Conservation (phyloP, 2,888 invertebrate species). For the Matsumyia berberina region DNA sequence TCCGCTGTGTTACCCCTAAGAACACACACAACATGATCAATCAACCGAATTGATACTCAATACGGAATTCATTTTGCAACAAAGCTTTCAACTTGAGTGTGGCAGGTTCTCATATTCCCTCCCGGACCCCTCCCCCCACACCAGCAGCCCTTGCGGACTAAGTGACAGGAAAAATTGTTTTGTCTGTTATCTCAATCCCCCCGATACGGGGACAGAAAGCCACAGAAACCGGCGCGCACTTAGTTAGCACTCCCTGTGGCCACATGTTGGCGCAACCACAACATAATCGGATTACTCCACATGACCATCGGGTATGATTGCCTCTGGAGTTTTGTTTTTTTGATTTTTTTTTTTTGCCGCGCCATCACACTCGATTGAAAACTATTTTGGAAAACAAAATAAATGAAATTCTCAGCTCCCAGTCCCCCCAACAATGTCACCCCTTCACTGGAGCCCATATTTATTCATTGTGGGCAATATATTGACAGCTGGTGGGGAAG, state of each 20-base stretch:
- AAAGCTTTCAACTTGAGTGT: conserved; percentile 42
- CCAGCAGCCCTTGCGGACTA: neutral
- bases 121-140: neutral
- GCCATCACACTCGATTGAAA: conserved; percentile 28
- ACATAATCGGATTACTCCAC: conserved; percentile 62
- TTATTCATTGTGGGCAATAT: conserved; percentile 6
- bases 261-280: conserved; percentile 40
- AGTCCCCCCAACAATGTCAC: neutral
- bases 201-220: neutral
- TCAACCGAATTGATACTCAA: conserved; percentile 73
- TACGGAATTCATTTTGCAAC: conserved; percentile 62
- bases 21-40: conserved; percentile 60
- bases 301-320: conserved; percentile 39
- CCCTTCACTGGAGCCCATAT: neutral
- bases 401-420: conserved; percentile 24
- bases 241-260: conserved; percentile 20
- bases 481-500: conserved; percentile 4
- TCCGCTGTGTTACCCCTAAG: neutral
- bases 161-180: neutral
- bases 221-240: neutral
- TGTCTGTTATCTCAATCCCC: conserved; percentile 30
- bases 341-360: neutral
- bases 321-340: neutral
- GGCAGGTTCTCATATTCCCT: neutral
- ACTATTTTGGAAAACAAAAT: conserved; percentile 37